These are phyloP conservation scores for Cantharis nigra DNA, from an alignment of 2,888 invertebrate genomes.

Conservation along the genomic window DNA sequence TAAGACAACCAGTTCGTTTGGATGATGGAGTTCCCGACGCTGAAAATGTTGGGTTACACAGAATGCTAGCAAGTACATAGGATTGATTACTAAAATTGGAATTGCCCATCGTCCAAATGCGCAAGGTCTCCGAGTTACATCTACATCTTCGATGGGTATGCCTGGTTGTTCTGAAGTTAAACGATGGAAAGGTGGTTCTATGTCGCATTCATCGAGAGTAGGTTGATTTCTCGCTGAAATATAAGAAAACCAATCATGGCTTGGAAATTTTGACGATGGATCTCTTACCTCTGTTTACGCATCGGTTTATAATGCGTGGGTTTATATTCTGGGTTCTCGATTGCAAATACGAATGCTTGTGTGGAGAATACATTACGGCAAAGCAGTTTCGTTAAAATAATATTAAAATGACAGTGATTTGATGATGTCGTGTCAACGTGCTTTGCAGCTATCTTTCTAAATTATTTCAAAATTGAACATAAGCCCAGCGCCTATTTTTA, in stretches of 20 bases:
- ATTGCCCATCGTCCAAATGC: conserved; percentile 56
- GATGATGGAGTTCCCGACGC: conserved; percentile 52
- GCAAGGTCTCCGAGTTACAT: conserved; percentile 52
- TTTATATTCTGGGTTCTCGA: conserved; percentile 42
- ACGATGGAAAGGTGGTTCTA: conserved; percentile 47
- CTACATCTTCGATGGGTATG: conserved; percentile 52
- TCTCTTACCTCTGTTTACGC: conserved; percentile 46
- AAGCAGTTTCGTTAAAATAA: neutral
- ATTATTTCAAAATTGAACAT: too few species aligned
- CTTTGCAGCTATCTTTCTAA: too few species aligned
- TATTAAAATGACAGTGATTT: neutral
- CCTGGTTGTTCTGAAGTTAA: conserved; percentile 53
- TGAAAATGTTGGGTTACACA: conserved; percentile 34
- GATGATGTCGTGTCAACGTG: too few species aligned
- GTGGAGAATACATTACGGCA: conserved; percentile 44
- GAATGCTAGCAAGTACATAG: neutral
- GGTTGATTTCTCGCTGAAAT: conserved; percentile 42
- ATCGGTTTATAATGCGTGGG: conserved; percentile 50
- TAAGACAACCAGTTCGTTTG: conserved; percentile 46
- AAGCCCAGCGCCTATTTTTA: too few species aligned
- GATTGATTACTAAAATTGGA: conserved; percentile 51
- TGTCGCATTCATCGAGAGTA: conserved; percentile 43
- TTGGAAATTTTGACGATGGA: neutral
- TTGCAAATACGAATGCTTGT: conserved; percentile 53
- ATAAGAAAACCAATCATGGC: neutral